Base-by-base conservation (phyloP, 2,888 invertebrate genomes). In the Bursaphelenchus okinawaensis region DNA sequence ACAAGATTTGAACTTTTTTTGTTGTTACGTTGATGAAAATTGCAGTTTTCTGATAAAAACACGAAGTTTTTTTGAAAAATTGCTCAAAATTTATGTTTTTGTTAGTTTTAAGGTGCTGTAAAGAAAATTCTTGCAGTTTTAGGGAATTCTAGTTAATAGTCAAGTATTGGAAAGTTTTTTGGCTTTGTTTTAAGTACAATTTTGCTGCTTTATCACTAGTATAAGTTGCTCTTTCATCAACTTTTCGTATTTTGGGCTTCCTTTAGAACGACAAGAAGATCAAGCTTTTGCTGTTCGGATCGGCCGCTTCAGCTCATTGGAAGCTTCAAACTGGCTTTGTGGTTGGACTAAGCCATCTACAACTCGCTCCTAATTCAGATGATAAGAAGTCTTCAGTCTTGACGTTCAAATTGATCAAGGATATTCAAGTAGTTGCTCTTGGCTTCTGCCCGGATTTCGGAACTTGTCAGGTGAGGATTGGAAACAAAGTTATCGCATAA, bases 241-340 rank as follows among this genome's bases (percentile, higher is more conserved):
- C 1, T 60, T 52, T 28, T 57, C 19, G 29, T 20, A 28, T 62
- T 62, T 26, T 63, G 12, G 40, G 16, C 40, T 16, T 16, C 20
- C 8, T 62, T 63, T 28, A 60, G 60, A 57, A 19, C 4, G 60
- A 59, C 23, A 7, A 12, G 19, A 65, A 74, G 0, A 65, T 69
- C 7, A 79, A 77, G 56, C 67, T 79, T 23, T 66, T 78, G 7
- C 71, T 81, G 23, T 81, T 81, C 52, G 81, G 79, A 51, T 79
- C 79, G 7, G 72, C 73, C 31, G 68, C 73, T 20, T 73, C 75
- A 54, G 68, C 74, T n/a, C 75, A 79, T 62, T 81, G 78, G 81
- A 80, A 81, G 63, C 55, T 78, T 7, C 68, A 67, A 55, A 54
- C 59, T 1, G 75, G 70, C 8, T 62, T 52, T 12, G 62, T 66